Evolutionary conservation across 2,113 vertebrate species (phyloP).

Genomic region (Myiopsitta monachus): DNA sequence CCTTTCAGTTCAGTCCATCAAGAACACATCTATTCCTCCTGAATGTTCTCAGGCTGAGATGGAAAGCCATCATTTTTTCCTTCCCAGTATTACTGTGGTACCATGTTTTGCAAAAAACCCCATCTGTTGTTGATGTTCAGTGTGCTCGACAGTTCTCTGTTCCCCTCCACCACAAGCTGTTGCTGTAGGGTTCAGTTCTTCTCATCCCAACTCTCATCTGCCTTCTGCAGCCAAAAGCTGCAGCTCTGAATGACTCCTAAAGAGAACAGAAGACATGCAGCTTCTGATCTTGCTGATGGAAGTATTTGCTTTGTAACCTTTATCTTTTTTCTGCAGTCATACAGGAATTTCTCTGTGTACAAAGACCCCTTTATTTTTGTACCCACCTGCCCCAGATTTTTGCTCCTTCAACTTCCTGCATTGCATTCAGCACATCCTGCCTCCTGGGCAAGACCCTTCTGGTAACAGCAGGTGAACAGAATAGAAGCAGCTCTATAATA

Average conservation of each 20-base stretch:
- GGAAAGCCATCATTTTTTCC: conserved; percentile 28
- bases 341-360: neutral
- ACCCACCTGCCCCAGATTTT: conserved; percentile 6
- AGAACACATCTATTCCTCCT: neutral
- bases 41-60: neutral
- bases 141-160: conserved; percentile 45
- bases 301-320: conserved; percentile 10
- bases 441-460: neutral
- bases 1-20: neutral
- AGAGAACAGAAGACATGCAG: conserved; percentile 9
- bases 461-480: conserved; percentile 22
- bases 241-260: conserved; percentile 33
- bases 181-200: conserved; percentile 52
- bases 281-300: conserved; percentile 11
- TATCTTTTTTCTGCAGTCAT: neutral
- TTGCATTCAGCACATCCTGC: neutral
- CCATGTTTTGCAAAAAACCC: conserved; percentile 58
- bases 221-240: conserved; percentile 43
- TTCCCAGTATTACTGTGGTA: conserved; percentile 1
- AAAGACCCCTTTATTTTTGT: conserved; percentile 8
- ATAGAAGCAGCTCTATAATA: neutral
- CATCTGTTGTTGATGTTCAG: conserved; percentile 70
- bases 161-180: conserved; percentile 64
- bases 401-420: neutral
- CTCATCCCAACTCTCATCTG: conserved; percentile 45